A percentile compares a stretch with the other conserved stretches of the same genome.
These are phyloP conservation scores for Hydrolagus colliei DNA, from an alignment of 2,797 vertebrate genomes.

Conservation along the genomic window DNA sequence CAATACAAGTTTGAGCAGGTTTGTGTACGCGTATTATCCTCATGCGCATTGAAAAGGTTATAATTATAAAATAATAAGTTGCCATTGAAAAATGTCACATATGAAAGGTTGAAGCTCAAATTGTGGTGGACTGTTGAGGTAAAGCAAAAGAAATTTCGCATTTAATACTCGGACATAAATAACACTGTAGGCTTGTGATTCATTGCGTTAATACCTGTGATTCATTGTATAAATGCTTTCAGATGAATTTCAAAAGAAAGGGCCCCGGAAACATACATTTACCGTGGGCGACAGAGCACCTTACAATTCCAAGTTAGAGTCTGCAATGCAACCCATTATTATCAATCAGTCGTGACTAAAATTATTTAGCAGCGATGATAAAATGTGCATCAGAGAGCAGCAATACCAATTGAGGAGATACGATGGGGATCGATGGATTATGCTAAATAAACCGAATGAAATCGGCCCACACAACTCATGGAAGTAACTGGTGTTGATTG, in stretches of 20 bases:
- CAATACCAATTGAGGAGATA: background rate
- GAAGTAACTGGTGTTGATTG: background rate
- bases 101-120: slow-evolving; percentile 61
- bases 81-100: slow-evolving; percentile 64
- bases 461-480: background rate
- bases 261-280: slow-evolving; percentile 43
- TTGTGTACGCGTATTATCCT: slow-evolving; percentile 54
- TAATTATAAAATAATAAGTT: slow-evolving; percentile 66
- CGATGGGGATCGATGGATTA: background rate
- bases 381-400: background rate
- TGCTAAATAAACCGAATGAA: background rate
- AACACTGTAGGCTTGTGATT: slow-evolving; percentile 52
- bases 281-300: slow-evolving; percentile 39
- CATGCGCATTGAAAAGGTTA: slow-evolving; percentile 61
- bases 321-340: slow-evolving; percentile 5
- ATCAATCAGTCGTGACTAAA: slow-evolving; percentile 3
- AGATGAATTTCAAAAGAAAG: slow-evolving; percentile 45
- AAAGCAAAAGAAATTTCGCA: slow-evolving; percentile 51
- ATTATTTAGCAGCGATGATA: slow-evolving; percentile 8
- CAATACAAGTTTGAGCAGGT: slow-evolving; percentile 56
- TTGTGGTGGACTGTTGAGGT: slow-evolving; percentile 41
- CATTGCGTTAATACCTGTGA: slow-evolving; percentile 46
- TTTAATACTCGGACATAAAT: slow-evolving; percentile 53
- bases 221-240: slow-evolving; percentile 55
- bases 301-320: slow-evolving; percentile 31